Conservation (phyloP, 2,888 invertebrate genomes). For the Scaptomyza cyrtandrae region DNA sequence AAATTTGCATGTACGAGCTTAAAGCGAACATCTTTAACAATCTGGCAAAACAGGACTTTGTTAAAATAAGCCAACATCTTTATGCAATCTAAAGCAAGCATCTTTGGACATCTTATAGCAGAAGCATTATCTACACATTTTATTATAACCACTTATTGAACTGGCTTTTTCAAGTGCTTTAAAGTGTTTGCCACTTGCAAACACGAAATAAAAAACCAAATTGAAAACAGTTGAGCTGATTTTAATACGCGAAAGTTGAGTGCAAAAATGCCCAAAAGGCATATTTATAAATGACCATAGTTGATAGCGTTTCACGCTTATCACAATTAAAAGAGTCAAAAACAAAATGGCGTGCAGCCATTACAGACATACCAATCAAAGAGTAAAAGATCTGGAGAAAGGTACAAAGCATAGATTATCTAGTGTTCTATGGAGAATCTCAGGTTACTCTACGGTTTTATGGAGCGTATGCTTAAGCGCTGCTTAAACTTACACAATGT, state of each 20-base stretch:
- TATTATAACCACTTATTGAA: constrained; percentile 24
- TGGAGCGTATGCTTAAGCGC: constrained; percentile 53
- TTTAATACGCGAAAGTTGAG: constrained; percentile 38
- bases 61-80: background rate
- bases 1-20: background rate
- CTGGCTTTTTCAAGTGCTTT: constrained; percentile 18
- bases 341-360: constrained; percentile 9
- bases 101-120: background rate
- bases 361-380: constrained; percentile 5
- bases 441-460: constrained; percentile 31
- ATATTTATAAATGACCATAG: constrained; percentile 38
- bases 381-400: constrained; percentile 26
- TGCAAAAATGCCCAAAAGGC: constrained; percentile 11
- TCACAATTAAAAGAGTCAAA: constrained; percentile 41
- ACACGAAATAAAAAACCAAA: background rate
- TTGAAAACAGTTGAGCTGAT: constrained; percentile 18
- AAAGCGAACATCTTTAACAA: background rate
- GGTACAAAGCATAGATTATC: background rate
- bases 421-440: constrained; percentile 17
- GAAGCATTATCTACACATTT: constrained; percentile 2
- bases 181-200: constrained; percentile 39
- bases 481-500: constrained; percentile 68
- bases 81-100: background rate
- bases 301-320: constrained; percentile 45
- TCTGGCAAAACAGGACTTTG: background rate